Evolutionary conservation across 2,888 invertebrate genomes (phyloP).

Genomic region (Hypomecis atomaria): DNA sequence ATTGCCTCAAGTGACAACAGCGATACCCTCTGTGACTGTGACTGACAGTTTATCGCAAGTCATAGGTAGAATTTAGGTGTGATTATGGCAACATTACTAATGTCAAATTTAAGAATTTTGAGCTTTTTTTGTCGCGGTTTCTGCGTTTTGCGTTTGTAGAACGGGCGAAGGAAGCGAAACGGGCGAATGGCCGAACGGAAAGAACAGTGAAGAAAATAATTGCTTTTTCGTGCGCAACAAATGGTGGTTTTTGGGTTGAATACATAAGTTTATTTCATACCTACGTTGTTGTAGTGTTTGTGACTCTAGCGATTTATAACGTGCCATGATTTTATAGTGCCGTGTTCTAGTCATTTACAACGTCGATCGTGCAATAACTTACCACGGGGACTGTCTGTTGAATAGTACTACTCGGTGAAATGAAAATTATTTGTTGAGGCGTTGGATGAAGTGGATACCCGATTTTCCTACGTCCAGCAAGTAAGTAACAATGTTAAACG

Average conservation of each 20-base stretch:
- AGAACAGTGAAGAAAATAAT: conserved; percentile 39
- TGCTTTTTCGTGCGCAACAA: conserved; percentile 59
- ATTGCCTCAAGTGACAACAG: too few species aligned
- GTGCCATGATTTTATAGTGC: conserved; percentile 52
- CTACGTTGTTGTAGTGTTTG: conserved; percentile 20
- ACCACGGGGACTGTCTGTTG: conserved; percentile 54
- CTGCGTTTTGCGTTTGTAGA: conserved; percentile 30
- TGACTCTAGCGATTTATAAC: conserved; percentile 28
- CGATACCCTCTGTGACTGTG: too few species aligned
- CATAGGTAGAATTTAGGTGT: not conserved
- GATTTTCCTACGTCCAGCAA: conserved; percentile 10
- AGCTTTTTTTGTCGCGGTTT: conserved; percentile 2
- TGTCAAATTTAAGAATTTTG: conserved; percentile 6
- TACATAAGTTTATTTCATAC: conserved; percentile 23
- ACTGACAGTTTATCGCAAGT: too few species aligned
- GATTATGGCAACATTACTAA: conserved; percentile 3
- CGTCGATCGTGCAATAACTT: conserved; percentile 41
- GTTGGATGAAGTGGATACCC: conserved; percentile 11
- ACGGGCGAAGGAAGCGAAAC: conserved; percentile 43
- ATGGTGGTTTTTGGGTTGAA: conserved; percentile 55
- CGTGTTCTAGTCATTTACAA: conserved; percentile 45
- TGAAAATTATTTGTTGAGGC: conserved; percentile 7
- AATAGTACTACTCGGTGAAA: conserved; percentile 41
- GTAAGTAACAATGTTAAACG: conserved; percentile 22
- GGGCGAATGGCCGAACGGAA: conserved; percentile 50